A percentile compares a stretch with the other conserved stretches of the same genome.
phyloP scores from a whole-genome alignment of 2,888 invertebrate species.

The Neoitamus cyanurus region DNA sequence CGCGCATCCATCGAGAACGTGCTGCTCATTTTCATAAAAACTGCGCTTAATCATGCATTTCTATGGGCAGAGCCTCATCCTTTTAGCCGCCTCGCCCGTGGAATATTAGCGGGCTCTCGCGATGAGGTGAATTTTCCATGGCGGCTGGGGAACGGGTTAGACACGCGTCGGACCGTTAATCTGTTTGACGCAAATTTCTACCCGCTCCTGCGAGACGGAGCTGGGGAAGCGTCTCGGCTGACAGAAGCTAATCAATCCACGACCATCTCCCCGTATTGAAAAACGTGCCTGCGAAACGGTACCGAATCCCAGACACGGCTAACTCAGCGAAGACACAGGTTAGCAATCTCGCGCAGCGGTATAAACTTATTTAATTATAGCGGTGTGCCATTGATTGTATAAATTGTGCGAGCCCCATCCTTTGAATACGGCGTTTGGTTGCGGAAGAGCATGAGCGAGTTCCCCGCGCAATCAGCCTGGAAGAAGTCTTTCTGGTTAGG shows the following conservation, averaged over 20 bases:
- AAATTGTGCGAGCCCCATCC: slow-evolving; percentile 35
- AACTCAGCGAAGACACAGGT: slow-evolving; percentile 5
- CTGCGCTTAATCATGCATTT: slow-evolving; percentile 9
- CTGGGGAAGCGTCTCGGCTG: not conserved
- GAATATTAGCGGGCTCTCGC: not conserved
- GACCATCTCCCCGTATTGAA: slow-evolving; percentile 14
- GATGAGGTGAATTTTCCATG: not conserved
- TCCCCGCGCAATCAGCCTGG: not conserved
- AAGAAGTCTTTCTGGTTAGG: slow-evolving; percentile 36
- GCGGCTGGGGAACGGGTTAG: not conserved
- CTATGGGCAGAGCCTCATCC: slow-evolving; percentile 20
- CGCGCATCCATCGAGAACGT: not conserved
- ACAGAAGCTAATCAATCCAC: slow-evolving; percentile 24
- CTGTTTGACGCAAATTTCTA: slow-evolving; percentile 5
- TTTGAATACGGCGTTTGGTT: not conserved
- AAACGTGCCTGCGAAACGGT: slow-evolving; percentile 18
- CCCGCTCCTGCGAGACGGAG: not conserved
- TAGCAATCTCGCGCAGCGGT: slow-evolving; percentile 19
- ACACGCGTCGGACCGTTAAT: slow-evolving; percentile 25
- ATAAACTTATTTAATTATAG: slow-evolving; percentile 33
- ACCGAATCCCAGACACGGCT: not conserved
- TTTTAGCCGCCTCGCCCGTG: not conserved
- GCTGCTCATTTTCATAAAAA: slow-evolving; percentile 30
- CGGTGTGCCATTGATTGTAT: slow-evolving; percentile 30
- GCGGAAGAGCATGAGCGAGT: not conserved